phyloP scores from a whole-genome alignment of 2,113 vertebrate species.

The Cepphus grylle region DNA sequence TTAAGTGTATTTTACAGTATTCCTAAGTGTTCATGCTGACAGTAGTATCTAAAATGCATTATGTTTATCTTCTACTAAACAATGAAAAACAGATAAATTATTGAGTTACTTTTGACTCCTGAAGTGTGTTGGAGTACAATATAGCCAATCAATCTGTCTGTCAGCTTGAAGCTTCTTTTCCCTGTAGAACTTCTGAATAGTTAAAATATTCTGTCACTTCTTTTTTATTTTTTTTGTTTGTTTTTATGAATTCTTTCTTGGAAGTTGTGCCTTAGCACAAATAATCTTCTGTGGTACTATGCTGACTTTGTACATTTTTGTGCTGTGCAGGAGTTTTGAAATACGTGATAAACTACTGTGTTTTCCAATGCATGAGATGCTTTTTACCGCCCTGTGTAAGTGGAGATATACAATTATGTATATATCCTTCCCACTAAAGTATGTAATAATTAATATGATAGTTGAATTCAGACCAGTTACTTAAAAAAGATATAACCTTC shows the following conservation, averaged over 20 bases:
- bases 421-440: background rate
- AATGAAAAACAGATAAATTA: background rate
- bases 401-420: background rate
- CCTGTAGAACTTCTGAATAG: background rate
- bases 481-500: background rate
- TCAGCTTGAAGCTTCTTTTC: background rate
- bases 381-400: background rate
- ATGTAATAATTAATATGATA: background rate
- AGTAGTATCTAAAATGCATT: background rate
- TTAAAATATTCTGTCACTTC: background rate
- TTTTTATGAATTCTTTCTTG: background rate
- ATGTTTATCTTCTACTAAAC: background rate
- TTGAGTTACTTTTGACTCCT: background rate
- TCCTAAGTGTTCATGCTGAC: background rate
- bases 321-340: background rate
- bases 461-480: background rate
- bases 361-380: background rate
- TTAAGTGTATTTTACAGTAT: background rate
- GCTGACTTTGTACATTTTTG: background rate
- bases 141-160: background rate
- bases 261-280: background rate
- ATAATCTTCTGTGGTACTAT: background rate
- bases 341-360: background rate
- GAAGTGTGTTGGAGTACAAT: background rate
- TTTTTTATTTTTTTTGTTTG: background rate